Percentiles rank a stretch among this genome's conserved stretches.
These are phyloP conservation scores for Lepisosteus oculatus DNA, from an alignment of 2,113 vertebrate genomes.

Conservation along the genomic window DNA sequence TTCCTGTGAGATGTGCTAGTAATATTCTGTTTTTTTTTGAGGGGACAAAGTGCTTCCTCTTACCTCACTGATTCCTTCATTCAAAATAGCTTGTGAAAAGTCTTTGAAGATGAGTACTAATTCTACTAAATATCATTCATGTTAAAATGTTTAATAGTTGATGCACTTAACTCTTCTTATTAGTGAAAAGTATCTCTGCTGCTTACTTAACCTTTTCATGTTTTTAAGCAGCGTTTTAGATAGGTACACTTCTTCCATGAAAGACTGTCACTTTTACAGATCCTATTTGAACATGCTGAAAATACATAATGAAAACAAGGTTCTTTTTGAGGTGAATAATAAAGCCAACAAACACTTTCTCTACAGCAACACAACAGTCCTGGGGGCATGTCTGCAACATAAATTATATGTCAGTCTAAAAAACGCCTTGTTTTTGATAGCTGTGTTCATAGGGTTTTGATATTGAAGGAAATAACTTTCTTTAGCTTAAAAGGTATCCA, in stretches of 20 bases:
- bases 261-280: not conserved
- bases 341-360: not conserved
- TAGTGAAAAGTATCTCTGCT: not conserved
- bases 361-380: not conserved
- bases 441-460: too few relatives aligned
- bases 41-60: slow-evolving; percentile 5
- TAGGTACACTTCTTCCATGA: not conserved
- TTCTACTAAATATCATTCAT: too few relatives aligned
- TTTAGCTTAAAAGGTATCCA: too few relatives aligned
- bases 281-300: not conserved
- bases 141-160: too few relatives aligned
- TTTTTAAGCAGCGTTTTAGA: too few relatives aligned
- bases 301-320: not conserved
- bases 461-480: too few relatives aligned
- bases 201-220: not conserved
- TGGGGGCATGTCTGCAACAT: not conserved
- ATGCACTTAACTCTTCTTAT: too few relatives aligned
- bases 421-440: too few relatives aligned
- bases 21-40: slow-evolving; percentile 22
- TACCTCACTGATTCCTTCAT: slow-evolving; percentile 7
- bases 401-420: not conserved
- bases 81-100: too few relatives aligned
- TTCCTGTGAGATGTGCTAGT: slow-evolving; percentile 21
- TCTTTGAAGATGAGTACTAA: too few relatives aligned
- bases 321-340: not conserved